Base-by-base conservation (phyloP, 2,797 vertebrate species). In the Hylomyscus alleni region DNA sequence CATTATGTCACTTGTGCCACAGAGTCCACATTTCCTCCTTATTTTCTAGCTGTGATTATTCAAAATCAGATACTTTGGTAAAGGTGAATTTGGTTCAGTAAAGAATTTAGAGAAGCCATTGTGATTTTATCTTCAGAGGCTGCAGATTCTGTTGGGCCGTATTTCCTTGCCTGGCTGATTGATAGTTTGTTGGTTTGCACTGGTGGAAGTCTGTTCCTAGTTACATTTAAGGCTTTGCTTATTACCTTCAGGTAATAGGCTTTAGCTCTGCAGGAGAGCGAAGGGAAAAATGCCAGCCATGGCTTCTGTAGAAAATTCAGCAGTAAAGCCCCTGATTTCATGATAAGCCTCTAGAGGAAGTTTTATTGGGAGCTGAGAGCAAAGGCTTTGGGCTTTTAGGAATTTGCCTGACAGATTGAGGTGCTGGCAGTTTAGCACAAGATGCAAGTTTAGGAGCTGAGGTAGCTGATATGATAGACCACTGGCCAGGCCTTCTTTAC, bases 171-270 rank as follows among this genome's bases (percentile, higher is more conserved):
- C 54, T 91, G 93, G 95, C 91, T 96, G 69, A 97, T 76, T 40
- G 97, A 98, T 98, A 98, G 98, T 98, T 98, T 97, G 98, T 98
- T 96, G 97, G 96, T 97, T 98, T 98, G 97, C 89, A 29, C 94
- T 69, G 40, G 97, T 98, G 98, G 98, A 98, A 96, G 97, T 98
- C 98, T 98, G 97, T 98, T 86, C 98, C 98, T 98, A 98, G 98
- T 98, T 98, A 98, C 98, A 98, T 98, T 98, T 98, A 98, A 98
- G 97, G 91, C 97, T 97, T 97, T 98, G 97, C 97, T 98, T 98
- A 96, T 98, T 98, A 90, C 98, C 93, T 94, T 84, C 97, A 97
- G 97, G 97, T 96, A 91, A 98, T 98, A 98, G 97, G 98, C 98
- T 97, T 95, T 90, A 98, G 97, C 98, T 97, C 95, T 97, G 97